phyloP scores from a whole-genome alignment of 2,888 invertebrate genomes.

The Epinotia ramella region DNA sequence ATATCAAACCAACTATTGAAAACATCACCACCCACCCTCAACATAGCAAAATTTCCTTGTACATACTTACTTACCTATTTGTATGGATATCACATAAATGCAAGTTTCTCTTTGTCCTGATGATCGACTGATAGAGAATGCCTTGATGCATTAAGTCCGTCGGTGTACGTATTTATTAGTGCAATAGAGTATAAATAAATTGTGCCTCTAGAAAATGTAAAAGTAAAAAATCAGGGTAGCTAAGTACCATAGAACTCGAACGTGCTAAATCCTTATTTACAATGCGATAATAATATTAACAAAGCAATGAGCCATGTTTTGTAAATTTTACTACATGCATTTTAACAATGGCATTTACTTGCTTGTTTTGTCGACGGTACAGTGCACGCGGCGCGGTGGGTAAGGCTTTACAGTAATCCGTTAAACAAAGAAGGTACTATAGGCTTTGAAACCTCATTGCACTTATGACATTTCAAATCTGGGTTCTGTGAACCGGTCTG shows the following conservation, averaged over 20 bases:
- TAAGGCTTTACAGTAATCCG: constrained; percentile 46
- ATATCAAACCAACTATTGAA: no score
- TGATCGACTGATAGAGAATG: no score
- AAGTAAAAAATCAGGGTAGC: no score
- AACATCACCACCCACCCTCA: no score
- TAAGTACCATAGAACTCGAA: not conserved
- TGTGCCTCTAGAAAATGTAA: no score
- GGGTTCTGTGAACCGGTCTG: constrained; percentile 30
- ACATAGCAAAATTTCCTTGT: not conserved
- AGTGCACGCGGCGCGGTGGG: constrained; percentile 66
- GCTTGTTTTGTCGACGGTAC: constrained; percentile 57
- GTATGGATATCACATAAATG: no score
- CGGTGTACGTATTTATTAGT: no score
- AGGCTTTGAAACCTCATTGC: not conserved
- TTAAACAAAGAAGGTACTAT: constrained; percentile 15
- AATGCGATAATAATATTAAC: constrained; percentile 2
- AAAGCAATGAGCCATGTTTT: not conserved
- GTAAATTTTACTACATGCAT: constrained; percentile 25
- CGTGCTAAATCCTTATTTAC: constrained; percentile 6
- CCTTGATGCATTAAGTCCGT: no score
- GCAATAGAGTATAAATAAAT: no score
- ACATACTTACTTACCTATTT: no score
- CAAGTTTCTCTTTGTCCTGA: no score
- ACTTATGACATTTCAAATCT: not conserved
- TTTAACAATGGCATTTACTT: constrained; percentile 27